Base-by-base conservation (phyloP, 2,888 invertebrate species). In the Epiblema foenella region DNA sequence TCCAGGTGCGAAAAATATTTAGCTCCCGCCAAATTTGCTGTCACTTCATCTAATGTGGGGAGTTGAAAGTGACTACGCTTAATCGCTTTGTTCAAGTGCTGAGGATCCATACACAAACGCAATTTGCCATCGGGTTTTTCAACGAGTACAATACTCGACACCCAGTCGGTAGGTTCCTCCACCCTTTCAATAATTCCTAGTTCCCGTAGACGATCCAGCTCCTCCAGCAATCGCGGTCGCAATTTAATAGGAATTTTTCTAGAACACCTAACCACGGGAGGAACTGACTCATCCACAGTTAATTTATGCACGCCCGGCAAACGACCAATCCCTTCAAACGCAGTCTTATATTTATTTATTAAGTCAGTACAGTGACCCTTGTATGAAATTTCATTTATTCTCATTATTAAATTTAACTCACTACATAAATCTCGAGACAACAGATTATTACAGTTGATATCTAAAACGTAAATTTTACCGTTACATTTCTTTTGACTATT, bases 161-260 rank as follows among this genome's bases (percentile, higher is more conserved):
- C 24, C 24, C 24, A 24, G 24, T 24, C 24, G 24, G 24, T 24
- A 24, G 24, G 24, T 24, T 24, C 24, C 24, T 24, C 24, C 24
- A 24, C 24, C 24, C 24, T 24, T 24, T 24, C 24, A 24, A 65
- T 65, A 58, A 70, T 70, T 11, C 56, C 29, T 15, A 60, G 46
- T 8, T n/a, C 33, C 33, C 46, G 60, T 5, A 71, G 66, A 42
- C 66, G 42, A 10, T 71, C 66, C 60, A 71, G n/a, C 52, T 71
- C 70, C 49, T 66, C 70, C 20, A 37, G 29, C n/a, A 71, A 54
- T 59, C 37, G 17, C 0, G 66, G 66, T 29, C 62, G 60, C 18
- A 70, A 60, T 46, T 70, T 60, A 54, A 70, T 59, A 18, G 71
- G 60, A 37, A 71, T 71, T 56, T 66, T 71, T 20, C 66, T 24